A percentile compares a stretch with the other conserved stretches of the same genome.
Evolutionary conservation across 2,113 vertebrate species (phyloP).

Genomic region (Alexandromys fortis): DNA sequence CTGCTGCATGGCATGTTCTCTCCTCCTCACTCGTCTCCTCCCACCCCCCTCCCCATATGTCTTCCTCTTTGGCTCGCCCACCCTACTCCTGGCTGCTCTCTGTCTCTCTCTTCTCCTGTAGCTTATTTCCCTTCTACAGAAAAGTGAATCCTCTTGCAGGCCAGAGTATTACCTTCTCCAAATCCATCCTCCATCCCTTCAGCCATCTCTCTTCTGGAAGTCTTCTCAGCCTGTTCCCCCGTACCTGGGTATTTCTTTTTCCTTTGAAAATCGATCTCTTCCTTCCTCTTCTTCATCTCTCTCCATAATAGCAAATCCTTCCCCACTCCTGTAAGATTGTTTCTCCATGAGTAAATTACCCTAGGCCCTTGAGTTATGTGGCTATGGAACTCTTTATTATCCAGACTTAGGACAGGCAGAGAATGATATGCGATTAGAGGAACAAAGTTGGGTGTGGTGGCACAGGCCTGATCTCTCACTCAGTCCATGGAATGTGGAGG

Average conservation of each 20-base stretch:
- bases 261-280: constrained; percentile 62
- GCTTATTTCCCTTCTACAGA: constrained; percentile 68
- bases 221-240: constrained; percentile 50
- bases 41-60: constrained; percentile 77
- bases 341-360: constrained; percentile 80
- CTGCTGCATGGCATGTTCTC: constrained; percentile 62
- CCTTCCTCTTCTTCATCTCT: background rate
- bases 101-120: constrained; percentile 70
- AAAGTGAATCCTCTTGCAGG: constrained; percentile 75
- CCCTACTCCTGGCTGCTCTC: constrained; percentile 74
- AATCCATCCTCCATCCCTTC: background rate
- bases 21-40: constrained; percentile 55
- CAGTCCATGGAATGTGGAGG: background rate
- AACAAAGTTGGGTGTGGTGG: background rate
- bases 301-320: constrained; percentile 59
- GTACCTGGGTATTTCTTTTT: constrained; percentile 67
- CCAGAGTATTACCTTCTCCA: constrained; percentile 66
- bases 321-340: constrained; percentile 64
- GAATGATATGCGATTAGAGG: constrained; percentile 33
- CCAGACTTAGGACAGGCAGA: constrained; percentile 58
- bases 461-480: background rate
- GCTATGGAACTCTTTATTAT: constrained; percentile 57
- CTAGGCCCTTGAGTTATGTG: constrained; percentile 72
- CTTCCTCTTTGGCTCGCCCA: constrained; percentile 75
- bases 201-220: constrained; percentile 62